Base-by-base conservation (phyloP, 2,888 invertebrate species). In the Saturnia pavonia region DNA sequence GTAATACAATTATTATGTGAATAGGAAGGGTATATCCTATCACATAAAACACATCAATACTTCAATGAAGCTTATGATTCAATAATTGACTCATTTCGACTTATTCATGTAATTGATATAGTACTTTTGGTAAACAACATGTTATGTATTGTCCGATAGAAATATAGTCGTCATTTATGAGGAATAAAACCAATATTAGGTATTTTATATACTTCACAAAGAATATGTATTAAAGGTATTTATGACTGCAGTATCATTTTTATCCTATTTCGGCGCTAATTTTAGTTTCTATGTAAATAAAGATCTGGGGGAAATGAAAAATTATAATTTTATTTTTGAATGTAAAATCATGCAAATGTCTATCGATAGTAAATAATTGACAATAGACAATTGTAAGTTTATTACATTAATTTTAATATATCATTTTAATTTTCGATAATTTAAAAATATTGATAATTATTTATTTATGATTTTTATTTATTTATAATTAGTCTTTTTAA, bases 31-130 rank as follows among this genome's bases (percentile, higher is more conserved):
- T 65, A 40, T 40, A 65, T 65, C 34, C 19, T n/a, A 65, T 65
- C 34, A 27, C 27, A 63, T 14, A 63, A 63, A 25, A 63, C 14
- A 27, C 34, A 63, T 6, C 16, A 65, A 65, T 65, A 65, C 4
- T 25, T 57, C 7, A 57, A 19, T 12, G 57, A 57, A 40, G 40
- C 22, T 40, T 65, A 11, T 40, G 65, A 65, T 65, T 65, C 65
- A 65, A 40, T 65, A n/a, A 40, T 40, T 65, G 65, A 65, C 40
- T 65, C 40, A 65, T 65, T 65, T 65, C 40, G 3, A 16, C 9
- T 65, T 40, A 65, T 65, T 65, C 65, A 65, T 14, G 16, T 65
- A 65, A 65, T 34, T 65, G 65, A n/a, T 65, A 16, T 65, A 65
- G n/a, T 40, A 40, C 19, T 65, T 65, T 40, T 63, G 19, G 65